Evolutionary conservation across 2,888 invertebrate genomes (phyloP).

Genomic region (Agriopis aurantiaria): DNA sequence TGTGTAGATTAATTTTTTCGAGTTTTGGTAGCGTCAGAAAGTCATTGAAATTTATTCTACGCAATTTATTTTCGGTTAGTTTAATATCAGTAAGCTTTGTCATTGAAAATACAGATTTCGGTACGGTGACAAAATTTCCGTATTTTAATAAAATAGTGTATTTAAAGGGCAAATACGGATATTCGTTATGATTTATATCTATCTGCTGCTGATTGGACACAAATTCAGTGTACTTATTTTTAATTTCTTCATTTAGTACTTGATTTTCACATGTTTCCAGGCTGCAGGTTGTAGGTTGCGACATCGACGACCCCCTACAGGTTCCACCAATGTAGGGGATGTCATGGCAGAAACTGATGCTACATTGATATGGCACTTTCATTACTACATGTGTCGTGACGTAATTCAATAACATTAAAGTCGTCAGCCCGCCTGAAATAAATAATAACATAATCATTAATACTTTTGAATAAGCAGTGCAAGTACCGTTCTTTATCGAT

Average conservation of each 20-base stretch:
- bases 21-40: not conserved
- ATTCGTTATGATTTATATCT: not conserved
- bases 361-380: not conserved
- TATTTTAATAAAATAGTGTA: not conserved
- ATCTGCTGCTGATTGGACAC: not conserved
- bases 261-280: not conserved
- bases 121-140: conserved; percentile 5
- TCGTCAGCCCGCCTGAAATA: not conserved
- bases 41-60: conserved; percentile 11
- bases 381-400: not conserved
- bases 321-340: not conserved
- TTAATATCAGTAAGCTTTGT: not conserved
- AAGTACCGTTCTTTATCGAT: no score
- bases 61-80: conserved; percentile 5
- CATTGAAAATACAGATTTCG: conserved; percentile 5
- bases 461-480: no score
- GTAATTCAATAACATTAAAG: not conserved
- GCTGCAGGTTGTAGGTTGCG: not conserved
- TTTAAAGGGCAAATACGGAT: not conserved
- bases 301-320: not conserved
- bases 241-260: not conserved
- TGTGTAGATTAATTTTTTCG: not conserved
- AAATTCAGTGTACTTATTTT: not conserved
- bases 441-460: not conserved
- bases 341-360: not conserved